Conservation (phyloP, 2,113 vertebrate genomes). For the Mionectes macconnelli region DNA sequence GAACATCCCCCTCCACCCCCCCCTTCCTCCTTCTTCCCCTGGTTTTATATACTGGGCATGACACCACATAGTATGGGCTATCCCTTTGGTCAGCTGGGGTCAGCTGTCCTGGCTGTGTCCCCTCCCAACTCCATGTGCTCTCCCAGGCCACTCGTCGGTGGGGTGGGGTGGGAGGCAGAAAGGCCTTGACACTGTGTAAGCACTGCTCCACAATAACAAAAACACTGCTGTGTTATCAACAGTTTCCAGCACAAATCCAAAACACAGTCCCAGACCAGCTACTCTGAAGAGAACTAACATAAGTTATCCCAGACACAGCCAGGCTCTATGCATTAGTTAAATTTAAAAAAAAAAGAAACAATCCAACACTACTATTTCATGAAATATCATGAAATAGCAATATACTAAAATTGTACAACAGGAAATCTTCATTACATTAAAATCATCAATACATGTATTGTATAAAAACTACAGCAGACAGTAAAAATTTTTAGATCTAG, state of each 20-base stretch:
- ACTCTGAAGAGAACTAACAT: neutral
- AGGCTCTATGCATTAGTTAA: neutral
- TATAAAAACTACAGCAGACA: neutral
- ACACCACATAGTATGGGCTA: fast-evolving
- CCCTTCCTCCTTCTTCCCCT: neutral
- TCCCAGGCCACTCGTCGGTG: neutral
- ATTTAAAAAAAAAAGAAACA: neutral
- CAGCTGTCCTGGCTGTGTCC: neutral
- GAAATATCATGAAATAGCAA: neutral
- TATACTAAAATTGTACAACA: neutral
- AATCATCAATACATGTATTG: neutral
- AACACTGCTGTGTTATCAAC: neutral
- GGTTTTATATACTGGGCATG: neutral
- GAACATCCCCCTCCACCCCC: fast-evolving
- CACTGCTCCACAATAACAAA: neutral
- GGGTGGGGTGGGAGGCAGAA: neutral
- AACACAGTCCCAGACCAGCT: neutral
- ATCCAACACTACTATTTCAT: neutral
- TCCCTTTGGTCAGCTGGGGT: neutral
- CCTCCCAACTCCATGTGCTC: neutral
- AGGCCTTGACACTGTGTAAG: neutral
- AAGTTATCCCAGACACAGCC: neutral
- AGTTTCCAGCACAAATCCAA: neutral
- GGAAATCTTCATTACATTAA: neutral
- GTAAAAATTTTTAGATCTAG: neutral